phyloP scores from a whole-genome alignment of 1,140 invertebrate species.

The Macrobrachium nipponense region DNA sequence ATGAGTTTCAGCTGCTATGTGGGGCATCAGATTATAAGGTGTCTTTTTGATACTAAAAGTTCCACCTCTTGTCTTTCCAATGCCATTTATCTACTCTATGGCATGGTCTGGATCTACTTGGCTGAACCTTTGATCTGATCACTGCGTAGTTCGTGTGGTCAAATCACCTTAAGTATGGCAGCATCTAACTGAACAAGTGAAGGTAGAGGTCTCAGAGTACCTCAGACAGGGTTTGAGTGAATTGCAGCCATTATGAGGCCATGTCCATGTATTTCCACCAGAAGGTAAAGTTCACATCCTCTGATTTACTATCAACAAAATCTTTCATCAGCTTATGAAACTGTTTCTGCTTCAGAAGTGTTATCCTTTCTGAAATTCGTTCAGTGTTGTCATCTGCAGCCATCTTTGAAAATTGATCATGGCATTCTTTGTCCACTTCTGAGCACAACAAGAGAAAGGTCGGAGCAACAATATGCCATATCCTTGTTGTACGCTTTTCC shows the following conservation, averaged over 20 bases:
- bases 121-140: conserved; percentile 13
- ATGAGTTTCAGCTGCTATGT: conserved; percentile 21
- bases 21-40: conserved; percentile 3
- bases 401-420: conserved; percentile 9
- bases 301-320: too few species aligned
- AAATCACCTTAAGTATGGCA: not conserved
- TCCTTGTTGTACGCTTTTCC: conserved; percentile 7
- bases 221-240: not conserved
- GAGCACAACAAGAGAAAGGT: not conserved
- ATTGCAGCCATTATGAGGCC: not conserved
- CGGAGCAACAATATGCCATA: not conserved
- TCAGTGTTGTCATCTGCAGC: conserved; percentile 18
- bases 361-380: conserved; percentile 7
- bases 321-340: conserved; percentile 4
- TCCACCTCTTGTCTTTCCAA: not conserved
- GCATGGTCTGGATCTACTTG: conserved; percentile 33
- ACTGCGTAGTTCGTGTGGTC: not conserved
- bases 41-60: not conserved
- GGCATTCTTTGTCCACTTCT: conserved; percentile 6
- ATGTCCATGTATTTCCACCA: too few species aligned
- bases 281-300: too few species aligned
- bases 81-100: conserved; percentile 27
- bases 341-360: not conserved
- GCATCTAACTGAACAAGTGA: not conserved
- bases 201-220: not conserved